Evolutionary conservation across 2,113 vertebrate species (phyloP).

Genomic region (Tenrec ecaudatus): DNA sequence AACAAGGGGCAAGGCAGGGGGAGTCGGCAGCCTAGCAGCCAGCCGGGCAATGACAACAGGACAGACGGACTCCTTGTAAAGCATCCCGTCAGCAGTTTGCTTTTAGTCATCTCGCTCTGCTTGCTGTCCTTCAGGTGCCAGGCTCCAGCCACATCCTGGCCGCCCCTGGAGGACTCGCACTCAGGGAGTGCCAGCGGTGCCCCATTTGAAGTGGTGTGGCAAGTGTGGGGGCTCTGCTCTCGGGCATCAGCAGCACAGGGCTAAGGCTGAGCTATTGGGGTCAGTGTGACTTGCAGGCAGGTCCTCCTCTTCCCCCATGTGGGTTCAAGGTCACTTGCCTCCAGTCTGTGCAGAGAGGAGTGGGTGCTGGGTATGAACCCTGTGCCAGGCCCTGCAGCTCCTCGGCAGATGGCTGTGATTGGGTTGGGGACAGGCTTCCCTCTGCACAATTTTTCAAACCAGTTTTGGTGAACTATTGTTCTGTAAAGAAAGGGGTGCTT

Average conservation of each 20-base stretch:
- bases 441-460: not conserved
- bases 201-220: not conserved
- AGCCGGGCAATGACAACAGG: not conserved
- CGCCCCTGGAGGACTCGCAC: not conserved
- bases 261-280: not conserved
- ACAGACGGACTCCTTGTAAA: not conserved
- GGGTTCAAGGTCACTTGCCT: not conserved
- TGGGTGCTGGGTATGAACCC: not conserved
- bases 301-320: not conserved
- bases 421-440: not conserved
- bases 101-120: not conserved
- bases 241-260: no score
- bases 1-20: not conserved
- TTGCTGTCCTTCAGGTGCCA: not conserved
- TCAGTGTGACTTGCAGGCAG: not conserved
- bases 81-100: not conserved
- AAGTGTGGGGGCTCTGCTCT: no score
- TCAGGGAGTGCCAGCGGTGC: not conserved
- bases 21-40: no score
- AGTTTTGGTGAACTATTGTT: not conserved
- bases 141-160: not conserved
- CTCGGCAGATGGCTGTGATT: not conserved
- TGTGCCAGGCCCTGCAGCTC: fast-evolving
- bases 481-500: not conserved
- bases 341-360: not conserved